Evolutionary conservation across 2,113 vertebrate species (phyloP).

Genomic region (Carettochelys insculpta): DNA sequence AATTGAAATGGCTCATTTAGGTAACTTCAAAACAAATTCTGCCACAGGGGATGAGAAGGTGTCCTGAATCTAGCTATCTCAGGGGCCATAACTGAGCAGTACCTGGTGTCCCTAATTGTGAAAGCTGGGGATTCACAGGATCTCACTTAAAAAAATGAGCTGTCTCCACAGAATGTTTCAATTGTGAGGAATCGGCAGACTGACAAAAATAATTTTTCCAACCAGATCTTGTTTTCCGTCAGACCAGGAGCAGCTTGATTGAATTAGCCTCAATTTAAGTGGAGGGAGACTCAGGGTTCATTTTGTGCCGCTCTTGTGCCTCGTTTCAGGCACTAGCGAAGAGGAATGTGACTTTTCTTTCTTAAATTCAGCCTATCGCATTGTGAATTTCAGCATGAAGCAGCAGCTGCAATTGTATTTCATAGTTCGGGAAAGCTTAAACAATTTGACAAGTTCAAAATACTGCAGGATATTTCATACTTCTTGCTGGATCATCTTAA

Average conservation of each 20-base stretch:
- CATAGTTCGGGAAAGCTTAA: neutral
- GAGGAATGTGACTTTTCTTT: neutral
- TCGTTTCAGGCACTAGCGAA: neutral
- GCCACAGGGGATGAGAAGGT: neutral
- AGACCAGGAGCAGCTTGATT: neutral
- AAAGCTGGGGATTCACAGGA: neutral
- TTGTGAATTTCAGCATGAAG: neutral
- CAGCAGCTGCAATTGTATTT: neutral
- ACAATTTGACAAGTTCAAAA: neutral
- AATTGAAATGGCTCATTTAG: neutral
- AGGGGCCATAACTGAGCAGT: neutral
- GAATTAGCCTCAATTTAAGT: neutral
- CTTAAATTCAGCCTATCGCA: neutral
- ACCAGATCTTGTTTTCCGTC: neutral
- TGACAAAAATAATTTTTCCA: neutral
- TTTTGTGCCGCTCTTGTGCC: neutral
- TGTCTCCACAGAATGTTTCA: neutral
- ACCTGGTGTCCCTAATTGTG: too few species aligned
- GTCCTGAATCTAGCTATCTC: neutral
- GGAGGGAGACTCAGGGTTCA: too few species aligned
- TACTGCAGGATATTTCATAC: neutral
- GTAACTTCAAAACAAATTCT: neutral
- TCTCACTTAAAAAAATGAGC: neutral
- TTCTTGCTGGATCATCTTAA: neutral
- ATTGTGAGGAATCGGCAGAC: neutral